Base-by-base conservation (phyloP, 2,113 vertebrate species). In the Sapayoa aenigma region DNA sequence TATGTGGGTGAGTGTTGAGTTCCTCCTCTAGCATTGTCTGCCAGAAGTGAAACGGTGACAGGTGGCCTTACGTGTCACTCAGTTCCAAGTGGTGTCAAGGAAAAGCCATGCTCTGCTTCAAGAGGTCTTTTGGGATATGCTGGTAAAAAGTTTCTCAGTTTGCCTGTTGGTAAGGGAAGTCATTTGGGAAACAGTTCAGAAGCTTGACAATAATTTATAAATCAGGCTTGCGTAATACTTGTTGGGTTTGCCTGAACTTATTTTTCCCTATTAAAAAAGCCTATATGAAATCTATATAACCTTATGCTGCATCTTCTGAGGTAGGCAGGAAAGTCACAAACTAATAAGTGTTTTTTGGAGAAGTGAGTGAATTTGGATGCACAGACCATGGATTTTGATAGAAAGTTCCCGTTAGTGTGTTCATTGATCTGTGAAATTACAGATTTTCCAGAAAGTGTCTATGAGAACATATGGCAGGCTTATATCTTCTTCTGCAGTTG, bases 1-100 rank as follows among this genome's bases (percentile, higher is more conserved):
- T 94, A 99, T 99, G 99, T 99, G 99, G 99, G 99, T 99, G 96
- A 97, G 99, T 98, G 93, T 30, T 6, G 1, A 46, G 55, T 69
- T 66, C 20, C 50, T 85, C 37, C 55, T 41, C 33, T 27, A 11
- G 35, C 30, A 13, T 1, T 5, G 7, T 25, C 33, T 84, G 62
- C 62, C 76, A 35, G 42, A 25, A 93, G 25, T 42, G 72, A 33
- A 75, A 33, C 2, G 1, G 19, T 80, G 75, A 23, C 9, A 5
- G 25, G 53, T 19, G n/a, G n/a, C n/a, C n/a, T n/a, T n/a, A n/a
- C n/a, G n/a, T n/a, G n/a, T n/a, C n/a, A n/a, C n/a, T 88, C 18
- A 2, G 24, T 68, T 60, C 56, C 49, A 19, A 2, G 46, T 37
- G 25, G 5, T 46, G n/a, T 28, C 39, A 67, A 14, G 18, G 68